Evolutionary conservation across 2,888 invertebrate species (phyloP), one percentile per base, ranked within the genome.

Genomic region (Drosophila subsilvestris): DNA sequence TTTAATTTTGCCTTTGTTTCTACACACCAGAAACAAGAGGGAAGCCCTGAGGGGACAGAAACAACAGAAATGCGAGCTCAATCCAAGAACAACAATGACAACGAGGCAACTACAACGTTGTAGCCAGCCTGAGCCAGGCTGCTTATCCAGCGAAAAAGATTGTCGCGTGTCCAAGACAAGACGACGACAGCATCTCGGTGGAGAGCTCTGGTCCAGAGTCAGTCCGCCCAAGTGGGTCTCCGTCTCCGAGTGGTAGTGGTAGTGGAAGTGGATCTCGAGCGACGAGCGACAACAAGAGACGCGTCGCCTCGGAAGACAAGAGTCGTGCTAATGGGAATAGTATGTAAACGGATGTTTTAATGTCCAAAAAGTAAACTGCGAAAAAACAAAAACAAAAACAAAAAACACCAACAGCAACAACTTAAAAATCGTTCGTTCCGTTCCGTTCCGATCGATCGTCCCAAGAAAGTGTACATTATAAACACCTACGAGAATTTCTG

Each of bases 261-360:
- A 22, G 53, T 53, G 56, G 53, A 57, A 32, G 54, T 54, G 57
- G 29, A 60, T 57, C 69, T 82, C 80, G 85, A 75, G 75, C 81
- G 70, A 51, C 61, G 76, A 68, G 63, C 74, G 74, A 74, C 68
- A 56, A 57, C 59, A 67, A 61, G 22, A 43, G 14, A 27, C 37
- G 37, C 37, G 37, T 37, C 37, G 37, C n/a, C 14, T 37, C 14
- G 37, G 54, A 69, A 72, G 76, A 79, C 80, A 87, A 87, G 83
- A 79, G 88, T 79, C 80, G 78, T 81, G 90, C 90, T 89, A 89
- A 89, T 89, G 89, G 89, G 89, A 90, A 90, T 90, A 88, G 72
- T 90, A 80, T 89, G 89, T 89, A 88, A 89, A 90, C 89, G 90
- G 89, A 89, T 89, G 90, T 90, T 90, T 89, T 89, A 89, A 89